Conservation (phyloP, 2,797 vertebrate species). For the Pelobates cultripes region DNA sequence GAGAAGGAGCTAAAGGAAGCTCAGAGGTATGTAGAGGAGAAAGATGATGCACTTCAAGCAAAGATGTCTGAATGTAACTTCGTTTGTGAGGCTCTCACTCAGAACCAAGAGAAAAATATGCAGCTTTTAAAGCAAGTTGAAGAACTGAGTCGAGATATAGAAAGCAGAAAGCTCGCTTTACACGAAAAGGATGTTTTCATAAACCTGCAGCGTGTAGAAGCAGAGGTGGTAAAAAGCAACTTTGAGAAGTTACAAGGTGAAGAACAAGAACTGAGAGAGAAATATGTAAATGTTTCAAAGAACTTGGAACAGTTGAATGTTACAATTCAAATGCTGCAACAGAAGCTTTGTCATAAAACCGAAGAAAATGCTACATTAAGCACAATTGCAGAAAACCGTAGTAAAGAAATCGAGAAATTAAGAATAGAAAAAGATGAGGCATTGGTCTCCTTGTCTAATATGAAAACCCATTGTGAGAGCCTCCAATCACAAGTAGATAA, state of each 20-base stretch:
- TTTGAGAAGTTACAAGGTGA: slow-evolving; percentile 66
- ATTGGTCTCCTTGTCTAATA: slow-evolving; percentile 64
- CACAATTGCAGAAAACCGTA: slow-evolving; percentile 70
- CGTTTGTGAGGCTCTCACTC: slow-evolving; percentile 68
- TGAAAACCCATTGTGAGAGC: slow-evolving; percentile 63
- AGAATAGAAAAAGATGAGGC: slow-evolving; percentile 69
- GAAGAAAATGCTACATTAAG: slow-evolving; percentile 69
- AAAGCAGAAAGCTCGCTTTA: slow-evolving; percentile 70
- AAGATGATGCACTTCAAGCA: slow-evolving; percentile 66
- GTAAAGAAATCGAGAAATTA: slow-evolving; percentile 67
- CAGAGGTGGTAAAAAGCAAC: slow-evolving; percentile 61
- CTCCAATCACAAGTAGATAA: slow-evolving; percentile 65
- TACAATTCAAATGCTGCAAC: slow-evolving; percentile 63
- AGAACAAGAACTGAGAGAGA: slow-evolving; percentile 65
- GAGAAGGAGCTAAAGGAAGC: slow-evolving; percentile 67
- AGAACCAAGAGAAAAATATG: slow-evolving; percentile 70
- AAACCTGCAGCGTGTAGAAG: slow-evolving; percentile 62
- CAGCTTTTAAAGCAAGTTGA: slow-evolving; percentile 77
- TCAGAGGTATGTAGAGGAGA: slow-evolving; percentile 63
- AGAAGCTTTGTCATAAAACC: slow-evolving; percentile 70
- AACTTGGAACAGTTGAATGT: slow-evolving; percentile 70
- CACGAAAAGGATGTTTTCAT: slow-evolving; percentile 72
- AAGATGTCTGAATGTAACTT: slow-evolving; percentile 65
- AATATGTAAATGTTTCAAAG: slow-evolving; percentile 60
- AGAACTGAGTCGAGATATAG: slow-evolving; percentile 72